phyloP scores from a whole-genome alignment of 2,113 vertebrate genomes.

The Casuarius casuarius region DNA sequence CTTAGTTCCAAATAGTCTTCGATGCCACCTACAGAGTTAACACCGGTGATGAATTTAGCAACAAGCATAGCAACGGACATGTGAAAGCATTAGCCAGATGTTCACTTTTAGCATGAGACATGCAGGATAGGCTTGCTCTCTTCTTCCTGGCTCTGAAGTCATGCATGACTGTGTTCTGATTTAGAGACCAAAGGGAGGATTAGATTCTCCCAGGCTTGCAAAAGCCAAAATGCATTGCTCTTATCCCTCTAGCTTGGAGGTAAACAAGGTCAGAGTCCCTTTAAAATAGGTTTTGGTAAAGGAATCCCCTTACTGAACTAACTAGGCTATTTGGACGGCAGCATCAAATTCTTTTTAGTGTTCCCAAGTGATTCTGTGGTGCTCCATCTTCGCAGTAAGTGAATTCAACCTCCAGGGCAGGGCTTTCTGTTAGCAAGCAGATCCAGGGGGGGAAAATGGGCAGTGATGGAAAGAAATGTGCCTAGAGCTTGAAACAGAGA shows the following conservation, averaged over 20 bases:
- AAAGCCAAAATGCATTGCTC: background rate
- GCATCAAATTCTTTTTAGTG: background rate
- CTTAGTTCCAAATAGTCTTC: background rate
- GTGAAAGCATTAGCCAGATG: background rate
- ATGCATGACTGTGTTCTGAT: background rate
- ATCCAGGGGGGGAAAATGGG: background rate
- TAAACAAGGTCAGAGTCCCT: background rate
- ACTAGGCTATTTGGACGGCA: background rate
- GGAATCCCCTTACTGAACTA: background rate
- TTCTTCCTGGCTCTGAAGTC: background rate
- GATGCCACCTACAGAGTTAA: background rate
- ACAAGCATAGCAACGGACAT: accelerated
- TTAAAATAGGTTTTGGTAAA: background rate
- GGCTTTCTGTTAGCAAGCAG: background rate
- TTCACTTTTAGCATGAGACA: background rate
- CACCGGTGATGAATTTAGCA: background rate
- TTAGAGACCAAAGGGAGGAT: background rate
- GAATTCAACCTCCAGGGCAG: background rate
- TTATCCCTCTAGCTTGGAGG: background rate
- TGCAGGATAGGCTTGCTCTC: background rate
- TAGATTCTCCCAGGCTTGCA: background rate
- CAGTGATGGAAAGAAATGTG: background rate
- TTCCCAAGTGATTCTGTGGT: background rate
- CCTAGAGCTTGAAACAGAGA: background rate
- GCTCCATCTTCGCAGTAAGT: background rate